A percentile compares a stretch with the other conserved stretches of the same genome.
Conservation (phyloP, 2,113 vertebrate species). For the Riparia riparia region DNA sequence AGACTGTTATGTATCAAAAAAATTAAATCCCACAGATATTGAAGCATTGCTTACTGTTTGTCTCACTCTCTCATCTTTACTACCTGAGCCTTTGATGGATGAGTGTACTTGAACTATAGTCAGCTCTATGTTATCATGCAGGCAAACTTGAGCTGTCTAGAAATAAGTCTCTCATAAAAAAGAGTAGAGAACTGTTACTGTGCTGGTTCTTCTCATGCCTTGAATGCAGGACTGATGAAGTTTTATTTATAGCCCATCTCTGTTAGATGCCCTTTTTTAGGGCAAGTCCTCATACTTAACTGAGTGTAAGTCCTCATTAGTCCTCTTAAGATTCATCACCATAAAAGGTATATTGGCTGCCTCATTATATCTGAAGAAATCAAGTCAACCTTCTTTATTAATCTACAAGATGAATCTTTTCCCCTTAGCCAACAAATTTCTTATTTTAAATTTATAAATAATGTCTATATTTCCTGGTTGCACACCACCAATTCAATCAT, state of each 20-base stretch:
- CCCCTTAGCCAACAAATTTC: neutral
- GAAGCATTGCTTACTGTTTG: neutral
- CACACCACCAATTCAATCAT: neutral
- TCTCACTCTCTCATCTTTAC: neutral
- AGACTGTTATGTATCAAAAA: neutral
- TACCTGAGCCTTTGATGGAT: neutral
- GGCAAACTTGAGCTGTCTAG: neutral
- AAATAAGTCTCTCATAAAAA: neutral
- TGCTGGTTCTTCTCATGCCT: neutral
- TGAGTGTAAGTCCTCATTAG: neutral
- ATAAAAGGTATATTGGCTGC: neutral
- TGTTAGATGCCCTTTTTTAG: neutral
- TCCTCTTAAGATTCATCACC: neutral
- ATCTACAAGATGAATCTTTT: neutral
- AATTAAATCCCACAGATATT: neutral
- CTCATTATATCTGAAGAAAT: neutral
- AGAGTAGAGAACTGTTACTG: neutral
- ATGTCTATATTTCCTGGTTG: neutral
- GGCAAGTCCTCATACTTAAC: neutral
- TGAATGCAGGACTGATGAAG: neutral
- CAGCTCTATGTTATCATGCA: neutral
- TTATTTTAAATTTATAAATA: neutral
- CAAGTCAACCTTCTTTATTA: neutral
- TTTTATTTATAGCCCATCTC: neutral
- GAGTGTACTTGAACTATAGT: neutral